Conservation (phyloP, 2,888 invertebrate species). For the Pyralis farinalis region DNA sequence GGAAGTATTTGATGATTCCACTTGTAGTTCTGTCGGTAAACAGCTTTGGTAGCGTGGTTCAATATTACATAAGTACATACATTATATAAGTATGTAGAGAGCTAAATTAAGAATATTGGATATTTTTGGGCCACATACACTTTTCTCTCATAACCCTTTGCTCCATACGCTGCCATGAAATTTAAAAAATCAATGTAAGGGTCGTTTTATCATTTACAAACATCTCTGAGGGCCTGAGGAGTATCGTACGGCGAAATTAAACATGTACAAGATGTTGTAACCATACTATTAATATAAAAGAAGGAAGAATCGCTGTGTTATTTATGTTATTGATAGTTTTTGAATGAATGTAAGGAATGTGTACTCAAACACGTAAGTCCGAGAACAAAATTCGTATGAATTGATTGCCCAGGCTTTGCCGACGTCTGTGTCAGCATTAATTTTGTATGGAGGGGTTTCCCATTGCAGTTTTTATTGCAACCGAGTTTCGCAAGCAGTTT, state of each 20-base stretch:
- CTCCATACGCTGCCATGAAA: conserved; percentile 14
- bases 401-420: no score
- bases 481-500: no score
- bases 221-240: conserved; percentile 16
- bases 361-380: no score
- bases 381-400: no score
- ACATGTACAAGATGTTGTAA: conserved; percentile 22
- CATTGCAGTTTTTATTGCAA: no score
- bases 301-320: conserved; percentile 14
- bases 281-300: conserved; percentile 21
- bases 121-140: not conserved
- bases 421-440: no score
- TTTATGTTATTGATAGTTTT: no score
- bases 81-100: not conserved
- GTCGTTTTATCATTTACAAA: conserved; percentile 10
- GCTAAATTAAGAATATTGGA: not conserved
- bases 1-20: conserved; percentile 14
- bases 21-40: conserved; percentile 14
- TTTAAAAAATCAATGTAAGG: conserved; percentile 17
- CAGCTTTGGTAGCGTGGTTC: conserved; percentile 2
- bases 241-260: conserved; percentile 17
- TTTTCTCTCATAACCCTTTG: conserved; percentile 5
- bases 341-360: no score
- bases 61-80: conserved; percentile 5
- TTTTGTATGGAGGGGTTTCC: no score